A percentile compares a stretch with the other conserved stretches of the same genome.
These are phyloP conservation scores for Thamnophis sirtalis DNA, from an alignment of 2,113 vertebrate genomes.

Conservation along the genomic window DNA sequence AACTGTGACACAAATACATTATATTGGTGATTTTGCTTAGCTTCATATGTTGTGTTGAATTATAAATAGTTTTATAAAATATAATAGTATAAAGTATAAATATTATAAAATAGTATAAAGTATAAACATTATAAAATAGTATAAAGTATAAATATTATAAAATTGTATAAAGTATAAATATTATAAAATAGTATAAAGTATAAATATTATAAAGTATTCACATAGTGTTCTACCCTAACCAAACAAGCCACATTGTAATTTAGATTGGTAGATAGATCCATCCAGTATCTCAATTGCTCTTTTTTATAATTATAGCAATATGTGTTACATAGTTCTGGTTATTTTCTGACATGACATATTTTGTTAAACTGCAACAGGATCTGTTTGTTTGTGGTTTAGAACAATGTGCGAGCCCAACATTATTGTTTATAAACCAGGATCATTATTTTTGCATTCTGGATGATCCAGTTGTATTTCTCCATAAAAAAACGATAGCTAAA, in stretches of 20 bases:
- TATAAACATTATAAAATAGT: not conserved
- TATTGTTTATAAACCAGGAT: not conserved
- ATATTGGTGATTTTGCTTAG: not conserved
- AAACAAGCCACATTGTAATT: not conserved
- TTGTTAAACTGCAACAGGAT: not conserved
- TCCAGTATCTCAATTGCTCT: not conserved
- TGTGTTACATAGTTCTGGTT: not conserved
- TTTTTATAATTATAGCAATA: not conserved
- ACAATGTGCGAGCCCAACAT: not conserved
- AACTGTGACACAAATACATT: slow-evolving; percentile 21
- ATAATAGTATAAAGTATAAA: not conserved
- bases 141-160: not conserved
- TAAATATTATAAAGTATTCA: not conserved
- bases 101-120: not conserved
- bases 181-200: not conserved
- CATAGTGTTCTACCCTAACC: not conserved
- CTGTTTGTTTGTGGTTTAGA: not conserved
- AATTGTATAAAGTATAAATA: not conserved
- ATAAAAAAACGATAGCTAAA: not conserved
- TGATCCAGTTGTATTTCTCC: not conserved
- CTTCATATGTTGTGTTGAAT: not conserved
- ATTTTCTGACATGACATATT: not conserved
- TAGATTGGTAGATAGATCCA: not conserved
- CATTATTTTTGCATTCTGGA: not conserved
- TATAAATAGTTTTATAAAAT: not conserved